A percentile compares a stretch with the other conserved stretches of the same genome.
phyloP scores from a whole-genome alignment of 2,888 invertebrate genomes.

The Acrocera orbiculus region DNA sequence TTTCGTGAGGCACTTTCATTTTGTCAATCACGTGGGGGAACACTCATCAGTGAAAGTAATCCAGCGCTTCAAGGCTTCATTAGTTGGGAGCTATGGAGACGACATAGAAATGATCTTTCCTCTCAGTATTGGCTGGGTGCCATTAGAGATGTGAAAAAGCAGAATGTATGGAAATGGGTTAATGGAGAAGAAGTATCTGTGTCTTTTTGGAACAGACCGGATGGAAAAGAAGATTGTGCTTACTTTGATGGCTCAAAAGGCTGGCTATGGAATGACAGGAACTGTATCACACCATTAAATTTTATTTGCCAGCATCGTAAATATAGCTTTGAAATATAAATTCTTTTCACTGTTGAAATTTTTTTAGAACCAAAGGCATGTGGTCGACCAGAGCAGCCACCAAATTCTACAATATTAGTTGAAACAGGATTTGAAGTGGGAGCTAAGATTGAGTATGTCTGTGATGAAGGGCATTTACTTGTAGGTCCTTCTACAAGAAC shows the following conservation, averaged over 20 bases:
- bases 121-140: conserved; percentile 94
- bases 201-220: conserved; percentile 82
- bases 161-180: conserved; percentile 69
- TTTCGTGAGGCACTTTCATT: conserved; percentile 65
- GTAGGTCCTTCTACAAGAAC: conserved; percentile 71
- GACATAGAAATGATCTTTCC: conserved; percentile 77
- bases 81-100: conserved; percentile 84
- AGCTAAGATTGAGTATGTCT: conserved; percentile 64
- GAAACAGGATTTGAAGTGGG: conserved; percentile 63
- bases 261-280: conserved; percentile 88
- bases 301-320: conserved; percentile 89
- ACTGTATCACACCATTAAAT: conserved; percentile 66
- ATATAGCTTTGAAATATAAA: conserved; percentile 24
- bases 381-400: conserved; percentile 81
- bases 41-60: conserved; percentile 79
- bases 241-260: conserved; percentile 84
- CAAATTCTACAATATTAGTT: conserved; percentile 74
- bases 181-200: conserved; percentile 74
- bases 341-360: not conserved
- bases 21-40: conserved; percentile 66
- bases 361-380: conserved; percentile 68
- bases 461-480: conserved; percentile 69
- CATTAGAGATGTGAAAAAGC: conserved; percentile 60
- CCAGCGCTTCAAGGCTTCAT: conserved; percentile 87
- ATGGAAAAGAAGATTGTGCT: conserved; percentile 68